Conservation (phyloP, 2,888 invertebrate species). For the Euzophera pinguis region DNA sequence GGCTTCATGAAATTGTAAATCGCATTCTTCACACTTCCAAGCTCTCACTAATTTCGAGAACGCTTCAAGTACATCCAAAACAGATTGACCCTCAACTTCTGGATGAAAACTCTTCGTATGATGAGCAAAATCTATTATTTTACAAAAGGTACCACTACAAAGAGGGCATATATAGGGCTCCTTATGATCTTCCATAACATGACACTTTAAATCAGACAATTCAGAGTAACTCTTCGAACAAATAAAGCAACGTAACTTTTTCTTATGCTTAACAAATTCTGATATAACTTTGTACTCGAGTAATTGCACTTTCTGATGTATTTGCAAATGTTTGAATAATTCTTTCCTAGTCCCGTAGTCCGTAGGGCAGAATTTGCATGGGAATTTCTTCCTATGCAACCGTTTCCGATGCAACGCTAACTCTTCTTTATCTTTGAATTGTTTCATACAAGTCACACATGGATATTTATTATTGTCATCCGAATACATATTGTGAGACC, state of each 20-base stretch:
- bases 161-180: conserved; percentile 59
- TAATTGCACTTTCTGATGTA: conserved; percentile 68
- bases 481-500: conserved; percentile 51
- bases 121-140: conserved; percentile 62
- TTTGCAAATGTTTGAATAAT: conserved; percentile 63
- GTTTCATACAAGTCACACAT: conserved; percentile 55
- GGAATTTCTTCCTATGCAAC: conserved; percentile 59
- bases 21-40: conserved; percentile 75
- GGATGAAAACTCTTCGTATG: conserved; percentile 64
- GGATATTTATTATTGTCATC: conserved; percentile 38
- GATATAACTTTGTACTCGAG: conserved; percentile 71
- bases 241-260: conserved; percentile 63
- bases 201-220: conserved; percentile 58
- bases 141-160: conserved; percentile 55
- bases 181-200: conserved; percentile 65
- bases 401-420: conserved; percentile 54
- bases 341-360: conserved; percentile 65
- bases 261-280: conserved; percentile 61
- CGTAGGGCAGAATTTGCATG: conserved; percentile 73
- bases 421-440: conserved; percentile 57
- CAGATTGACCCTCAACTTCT: conserved; percentile 58
- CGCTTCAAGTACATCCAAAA: conserved; percentile 63
- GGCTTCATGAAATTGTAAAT: conserved; percentile 62
- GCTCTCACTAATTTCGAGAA: conserved; percentile 63
- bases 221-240: conserved; percentile 55